Percentiles rank a stretch among this genome's conserved stretches.
Evolutionary conservation across 2,888 invertebrate genomes (phyloP).

Genomic region (Acrocera orbiculus): DNA sequence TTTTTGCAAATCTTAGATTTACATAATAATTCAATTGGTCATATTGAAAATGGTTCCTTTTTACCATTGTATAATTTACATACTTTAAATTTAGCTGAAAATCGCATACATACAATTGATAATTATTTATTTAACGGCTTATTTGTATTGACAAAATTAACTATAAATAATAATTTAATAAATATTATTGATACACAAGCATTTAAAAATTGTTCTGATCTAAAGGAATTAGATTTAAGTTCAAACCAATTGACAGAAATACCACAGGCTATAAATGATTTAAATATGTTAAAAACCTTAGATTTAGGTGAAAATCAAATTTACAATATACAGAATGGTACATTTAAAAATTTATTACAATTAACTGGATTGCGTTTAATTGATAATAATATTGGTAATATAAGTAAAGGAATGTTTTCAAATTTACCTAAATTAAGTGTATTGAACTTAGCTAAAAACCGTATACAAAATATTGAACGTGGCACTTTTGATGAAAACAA

Average conservation of each 20-base stretch:
- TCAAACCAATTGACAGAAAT: constrained; percentile 68
- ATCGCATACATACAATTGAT: constrained; percentile 63
- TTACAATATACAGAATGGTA: constrained; percentile 61
- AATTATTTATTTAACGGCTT: constrained; percentile 68
- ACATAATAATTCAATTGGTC: constrained; percentile 74
- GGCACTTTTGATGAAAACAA: constrained; percentile 67
- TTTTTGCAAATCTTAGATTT: constrained; percentile 72
- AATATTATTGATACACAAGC: constrained; percentile 61
- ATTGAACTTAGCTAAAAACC: constrained; percentile 75
- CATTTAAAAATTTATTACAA: constrained; percentile 70
- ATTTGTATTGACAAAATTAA: constrained; percentile 66
- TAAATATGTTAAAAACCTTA: constrained; percentile 68
- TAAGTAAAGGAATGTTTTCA: constrained; percentile 72
- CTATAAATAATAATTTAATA: constrained; percentile 70
- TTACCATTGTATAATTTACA: constrained; percentile 74
- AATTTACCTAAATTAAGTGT: constrained; percentile 70
- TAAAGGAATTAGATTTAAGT: constrained; percentile 76
- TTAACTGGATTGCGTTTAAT: constrained; percentile 74
- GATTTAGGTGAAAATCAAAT: constrained; percentile 88
- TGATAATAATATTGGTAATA: constrained; percentile 75
- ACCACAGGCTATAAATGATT: constrained; percentile 64
- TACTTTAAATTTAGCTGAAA: constrained; percentile 75
- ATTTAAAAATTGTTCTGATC: constrained; percentile 71
- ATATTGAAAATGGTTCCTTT: constrained; percentile 75
- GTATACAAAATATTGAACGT: constrained; percentile 67